Base-by-base conservation (phyloP, 2,888 invertebrate species). In the Drosophila cognata region DNA sequence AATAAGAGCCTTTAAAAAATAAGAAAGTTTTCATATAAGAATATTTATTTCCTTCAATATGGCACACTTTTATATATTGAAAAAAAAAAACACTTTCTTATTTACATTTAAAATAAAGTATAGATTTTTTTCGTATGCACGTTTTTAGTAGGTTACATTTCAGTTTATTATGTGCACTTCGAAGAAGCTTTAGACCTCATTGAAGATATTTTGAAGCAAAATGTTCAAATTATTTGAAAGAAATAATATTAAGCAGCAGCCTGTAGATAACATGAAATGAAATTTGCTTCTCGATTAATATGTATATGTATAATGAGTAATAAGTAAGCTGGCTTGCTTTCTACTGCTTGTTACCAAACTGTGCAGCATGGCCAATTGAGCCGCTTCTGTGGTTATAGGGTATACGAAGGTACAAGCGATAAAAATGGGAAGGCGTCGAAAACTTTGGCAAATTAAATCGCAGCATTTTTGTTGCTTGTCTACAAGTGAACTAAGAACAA, bases 391-490 rank as follows among this genome's bases (percentile, higher is more conserved):
- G 58, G 25, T 59, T 71, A n/a, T 35, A 71, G 78, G 74, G 79
- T 68, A 74, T 62, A 11, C 59, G 64, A 76, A 29, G 28, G 38
- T n/a, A 82, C 73, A 82, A 82, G 71, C 80, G 75, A 74, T 80
- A 82, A 75, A 79, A 69, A 70, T 72, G 67, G 59, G 70, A 71
- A 82, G 78, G 81, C 84, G 77, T 75, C 77, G 66, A 74, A 71
- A 84, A 82, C 60, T 88, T 82, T 79, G 75, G 74, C 88, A 85
- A 85, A 85, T 85, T 85, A 85, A 84, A 87, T 85, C 81, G 81
- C 65, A 74, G 81, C 73, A 66, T 68, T 71, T 75, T 60, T 63
- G 68, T 48, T 66, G 65, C 62, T 67, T 62, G 61, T 38, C 71
- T 55, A 58, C 57, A 57, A 57, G 51, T 57, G 43, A 43, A 46